Evolutionary conservation across 2,113 vertebrate species (phyloP), one percentile per base, ranked within the genome.

Genomic region (Fulica atra): DNA sequence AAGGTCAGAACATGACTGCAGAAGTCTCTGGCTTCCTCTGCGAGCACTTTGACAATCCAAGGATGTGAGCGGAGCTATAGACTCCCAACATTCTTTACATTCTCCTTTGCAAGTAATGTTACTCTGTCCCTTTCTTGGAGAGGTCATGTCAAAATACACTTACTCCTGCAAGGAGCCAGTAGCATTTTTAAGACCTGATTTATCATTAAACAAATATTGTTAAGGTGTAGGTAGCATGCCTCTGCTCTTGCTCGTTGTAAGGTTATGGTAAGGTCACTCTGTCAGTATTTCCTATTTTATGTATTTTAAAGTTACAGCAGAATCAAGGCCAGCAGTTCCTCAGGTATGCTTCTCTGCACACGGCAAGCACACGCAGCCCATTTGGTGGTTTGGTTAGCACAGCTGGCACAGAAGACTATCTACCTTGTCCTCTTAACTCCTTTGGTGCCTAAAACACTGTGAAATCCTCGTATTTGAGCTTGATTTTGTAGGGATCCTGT

Each of bases 131-230:
- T 65, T 72, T 48, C 46, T 80, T 88, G 63, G 46, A 81, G 74
- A 83, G 54, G 20, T 61, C 44, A 10, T 20, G 51, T 73, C 71
- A 91, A 91, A 93, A 81, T 48, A 64, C 63, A 33, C 19, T 73
- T 79, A 25, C 6, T 85, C 40, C 53, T 96, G 63, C 50, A 53
- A 92, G 46, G 36, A 56, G 42, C 46, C 85, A 79, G 60, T 44
- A 91, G 25, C 53, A 33, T 20, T 88, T 86, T 83, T 36, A 89
- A 74, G 36, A 70, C 36, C 33, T 56, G 78, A 54, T 73, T 88
- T 95, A 90, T 95, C 79, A 33, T 77, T 90, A 70, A 90, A 48
- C 20, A 92, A 83, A 61, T 82, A 61, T 65, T 66, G 38, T 81
- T 85, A 65, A 21, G 80, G 59, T 48, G 33, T 65, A 72, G 29